Evolutionary conservation across 1,140 invertebrate genomes (phyloP).

Genomic region (Zophobas morio): DNA sequence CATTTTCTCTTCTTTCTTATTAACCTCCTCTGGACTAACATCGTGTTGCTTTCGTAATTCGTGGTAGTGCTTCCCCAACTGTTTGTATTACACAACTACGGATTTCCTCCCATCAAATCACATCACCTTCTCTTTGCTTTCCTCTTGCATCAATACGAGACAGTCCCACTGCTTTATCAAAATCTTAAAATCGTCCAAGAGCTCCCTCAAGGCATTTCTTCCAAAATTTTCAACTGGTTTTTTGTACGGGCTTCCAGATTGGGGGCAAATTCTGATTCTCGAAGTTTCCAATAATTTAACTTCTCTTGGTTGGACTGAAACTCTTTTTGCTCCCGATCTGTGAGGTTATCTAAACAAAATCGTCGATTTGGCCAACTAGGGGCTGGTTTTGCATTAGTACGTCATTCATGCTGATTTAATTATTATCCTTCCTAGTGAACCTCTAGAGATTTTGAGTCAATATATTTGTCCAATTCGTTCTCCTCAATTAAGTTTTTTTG

Average conservation of each 20-base stretch:
- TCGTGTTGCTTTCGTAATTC: slow-evolving; percentile 46
- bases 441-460: no score
- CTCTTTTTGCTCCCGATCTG: background rate
- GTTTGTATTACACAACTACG: slow-evolving; percentile 29
- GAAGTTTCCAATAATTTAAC: background rate
- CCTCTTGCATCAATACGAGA: slow-evolving; percentile 45
- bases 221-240: slow-evolving; percentile 54
- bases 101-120: background rate
- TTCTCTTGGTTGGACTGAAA: slow-evolving; percentile 1
- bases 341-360: background rate
- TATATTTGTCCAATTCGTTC: no score
- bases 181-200: slow-evolving; percentile 57
- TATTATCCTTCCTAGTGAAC: background rate
- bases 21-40: background rate
- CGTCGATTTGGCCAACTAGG: background rate
- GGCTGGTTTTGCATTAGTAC: background rate
- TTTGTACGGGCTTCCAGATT: slow-evolving; percentile 49
- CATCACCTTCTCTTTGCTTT: slow-evolving; percentile 47
- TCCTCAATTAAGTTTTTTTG: no score
- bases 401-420: background rate
- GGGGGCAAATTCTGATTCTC: slow-evolving; percentile 33
- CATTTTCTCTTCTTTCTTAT: slow-evolving; percentile 5
- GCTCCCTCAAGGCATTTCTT: slow-evolving; percentile 56
- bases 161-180: slow-evolving; percentile 54
- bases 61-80: slow-evolving; percentile 24